phyloP scores from a whole-genome alignment of 2,888 invertebrate genomes.

The Trissolcus japonicus region DNA sequence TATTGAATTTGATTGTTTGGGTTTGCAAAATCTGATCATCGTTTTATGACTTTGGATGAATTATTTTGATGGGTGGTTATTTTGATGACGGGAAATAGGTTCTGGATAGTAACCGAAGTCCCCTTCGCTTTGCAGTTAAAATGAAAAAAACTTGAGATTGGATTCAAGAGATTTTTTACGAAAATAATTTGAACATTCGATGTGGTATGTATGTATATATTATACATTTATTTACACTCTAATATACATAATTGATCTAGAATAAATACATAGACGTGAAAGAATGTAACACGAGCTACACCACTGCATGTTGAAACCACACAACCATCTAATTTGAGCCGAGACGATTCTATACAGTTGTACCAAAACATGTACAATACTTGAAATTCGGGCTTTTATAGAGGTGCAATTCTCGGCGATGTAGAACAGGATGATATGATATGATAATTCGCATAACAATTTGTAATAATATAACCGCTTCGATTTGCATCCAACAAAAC shows the following conservation, averaged over 20 bases:
- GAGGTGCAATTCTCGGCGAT: neutral
- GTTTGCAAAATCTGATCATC: conserved; percentile 12
- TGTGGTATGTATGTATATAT: conserved; percentile 52
- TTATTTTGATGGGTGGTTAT: conserved; percentile 22
- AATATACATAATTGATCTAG: conserved; percentile 70
- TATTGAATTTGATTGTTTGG: conserved; percentile 37
- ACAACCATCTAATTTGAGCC: conserved; percentile 15
- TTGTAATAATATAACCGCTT: conserved; percentile 2
- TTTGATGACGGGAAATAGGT: conserved; percentile 1
- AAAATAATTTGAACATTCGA: neutral
- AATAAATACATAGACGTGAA: conserved; percentile 54
- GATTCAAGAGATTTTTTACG: no score
- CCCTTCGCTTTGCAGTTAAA: no score
- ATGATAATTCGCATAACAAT: neutral
- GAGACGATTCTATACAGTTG: conserved; percentile 1
- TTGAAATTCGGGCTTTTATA: no score
- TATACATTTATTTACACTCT: conserved; percentile 76
- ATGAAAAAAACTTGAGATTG: no score
- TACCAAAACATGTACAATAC: conserved; percentile 14
- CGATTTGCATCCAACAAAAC: conserved; percentile 4
- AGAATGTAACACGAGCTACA: conserved; percentile 39
- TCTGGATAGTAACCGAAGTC: neutral
- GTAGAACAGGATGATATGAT: neutral
- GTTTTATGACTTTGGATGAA: conserved; percentile 16
- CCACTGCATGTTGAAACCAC: neutral